Evolutionary conservation across 1,140 invertebrate species (phyloP).

Genomic region (Chionoecetes opilio): DNA sequence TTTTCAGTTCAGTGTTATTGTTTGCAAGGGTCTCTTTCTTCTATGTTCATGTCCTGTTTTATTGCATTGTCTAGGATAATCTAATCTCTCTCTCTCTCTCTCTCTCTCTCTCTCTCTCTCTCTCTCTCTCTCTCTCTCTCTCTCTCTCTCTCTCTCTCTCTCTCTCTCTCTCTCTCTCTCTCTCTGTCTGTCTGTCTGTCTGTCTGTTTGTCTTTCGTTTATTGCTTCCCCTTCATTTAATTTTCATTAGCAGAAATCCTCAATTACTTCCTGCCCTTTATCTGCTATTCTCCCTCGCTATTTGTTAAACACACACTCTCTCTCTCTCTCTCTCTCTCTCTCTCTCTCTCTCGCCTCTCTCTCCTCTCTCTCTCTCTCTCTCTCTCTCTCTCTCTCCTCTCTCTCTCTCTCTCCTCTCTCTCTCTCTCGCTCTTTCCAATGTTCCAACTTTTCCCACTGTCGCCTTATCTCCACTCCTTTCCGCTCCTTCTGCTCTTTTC

Average conservation of each 20-base stretch:
- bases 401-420: neutral
- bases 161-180: neutral
- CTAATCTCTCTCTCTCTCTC: neutral
- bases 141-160: slow-evolving; percentile 27
- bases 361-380: slow-evolving; percentile 16
- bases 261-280: neutral
- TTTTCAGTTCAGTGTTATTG: too few relatives aligned
- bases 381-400: neutral
- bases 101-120: neutral
- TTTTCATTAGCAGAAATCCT: neutral
- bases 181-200: neutral
- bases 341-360: neutral
- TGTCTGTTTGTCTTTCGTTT: neutral
- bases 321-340: slow-evolving; percentile 27
- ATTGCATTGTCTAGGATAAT: too few relatives aligned
- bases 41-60: too few relatives aligned
- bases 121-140: slow-evolving; percentile 27
- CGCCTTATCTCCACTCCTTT: neutral
- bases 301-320: neutral
- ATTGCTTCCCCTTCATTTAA: slow-evolving; percentile 7
- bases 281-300: neutral
- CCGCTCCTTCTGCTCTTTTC: neutral
- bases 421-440: neutral
- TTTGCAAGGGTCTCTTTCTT: too few relatives aligned
- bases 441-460: neutral